Conservation (phyloP, 2,113 vertebrate genomes). For the Chitala chitala region DNA sequence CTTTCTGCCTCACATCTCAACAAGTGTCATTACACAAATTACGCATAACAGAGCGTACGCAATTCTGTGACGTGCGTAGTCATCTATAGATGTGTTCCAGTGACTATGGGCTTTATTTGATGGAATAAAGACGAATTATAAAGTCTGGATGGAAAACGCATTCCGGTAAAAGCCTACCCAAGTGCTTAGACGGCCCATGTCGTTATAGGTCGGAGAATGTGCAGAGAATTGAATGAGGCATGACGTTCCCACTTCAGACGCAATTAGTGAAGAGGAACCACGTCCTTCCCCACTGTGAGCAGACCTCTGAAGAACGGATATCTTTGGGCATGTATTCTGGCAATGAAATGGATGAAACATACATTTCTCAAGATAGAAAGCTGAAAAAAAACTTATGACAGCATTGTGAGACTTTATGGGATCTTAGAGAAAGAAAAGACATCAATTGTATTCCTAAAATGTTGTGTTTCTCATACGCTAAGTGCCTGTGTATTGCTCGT, state of each 20-base stretch:
- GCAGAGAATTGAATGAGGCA: constrained; percentile 48
- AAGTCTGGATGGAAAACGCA: constrained; percentile 54
- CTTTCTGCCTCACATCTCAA: too few relatives aligned
- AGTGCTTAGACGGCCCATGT: constrained; percentile 43
- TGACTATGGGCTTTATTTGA: constrained; percentile 35
- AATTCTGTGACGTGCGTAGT: too few relatives aligned
- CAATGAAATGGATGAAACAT: constrained; percentile 33
- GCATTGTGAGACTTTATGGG: not conserved
- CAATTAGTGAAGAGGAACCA: constrained; percentile 52
- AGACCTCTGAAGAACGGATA: constrained; percentile 41
- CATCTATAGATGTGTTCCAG: constrained; percentile 29
- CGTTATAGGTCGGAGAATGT: constrained; percentile 45
- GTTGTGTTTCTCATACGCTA: constrained; percentile 16
- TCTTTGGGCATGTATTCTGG: constrained; percentile 27
- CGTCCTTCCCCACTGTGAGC: constrained; percentile 28
- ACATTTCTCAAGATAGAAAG: constrained; percentile 30
- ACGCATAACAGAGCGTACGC: too few relatives aligned
- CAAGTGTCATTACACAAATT: too few relatives aligned
- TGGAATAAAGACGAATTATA: constrained; percentile 58
- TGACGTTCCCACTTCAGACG: constrained; percentile 52
- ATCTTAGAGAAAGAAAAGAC: constrained; percentile 17
- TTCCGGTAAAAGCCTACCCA: constrained; percentile 52
- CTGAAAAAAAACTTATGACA: not conserved
- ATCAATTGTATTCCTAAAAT: constrained; percentile 28
- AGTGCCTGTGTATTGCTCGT: constrained; percentile 29